Conservation (phyloP, 2,797 vertebrate genomes). For the Chiroxiphia lanceolata region DNA sequence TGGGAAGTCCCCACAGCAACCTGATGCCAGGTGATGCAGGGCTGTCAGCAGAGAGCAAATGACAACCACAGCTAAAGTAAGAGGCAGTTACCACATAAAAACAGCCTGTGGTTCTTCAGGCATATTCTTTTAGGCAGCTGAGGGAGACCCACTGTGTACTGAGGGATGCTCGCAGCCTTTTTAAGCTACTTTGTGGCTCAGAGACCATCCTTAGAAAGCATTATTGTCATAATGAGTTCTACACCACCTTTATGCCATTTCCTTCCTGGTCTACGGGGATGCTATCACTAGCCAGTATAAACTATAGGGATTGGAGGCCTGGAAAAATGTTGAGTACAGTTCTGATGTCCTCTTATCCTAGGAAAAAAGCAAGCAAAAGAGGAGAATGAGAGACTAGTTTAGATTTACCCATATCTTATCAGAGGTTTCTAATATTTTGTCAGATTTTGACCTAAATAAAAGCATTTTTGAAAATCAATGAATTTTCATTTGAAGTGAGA, state of each 20-base stretch:
- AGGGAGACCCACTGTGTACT: background rate
- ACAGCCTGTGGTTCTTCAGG: rapidly evolving
- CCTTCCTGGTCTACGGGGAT: background rate
- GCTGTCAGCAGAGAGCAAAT: background rate
- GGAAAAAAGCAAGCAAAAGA: background rate
- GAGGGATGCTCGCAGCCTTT: background rate
- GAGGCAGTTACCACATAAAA: background rate
- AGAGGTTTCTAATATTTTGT: background rate
- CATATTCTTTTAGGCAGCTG: background rate
- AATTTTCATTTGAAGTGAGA: background rate
- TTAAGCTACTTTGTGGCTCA: background rate
- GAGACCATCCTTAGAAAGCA: background rate
- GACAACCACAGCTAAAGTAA: background rate
- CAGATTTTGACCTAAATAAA: background rate
- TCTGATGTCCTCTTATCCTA: background rate
- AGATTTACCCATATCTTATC: background rate
- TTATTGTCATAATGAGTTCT: background rate
- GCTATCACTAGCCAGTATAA: background rate
- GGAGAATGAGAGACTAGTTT: background rate
- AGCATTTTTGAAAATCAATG: background rate
- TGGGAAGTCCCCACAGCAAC: background rate
- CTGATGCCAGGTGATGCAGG: background rate
- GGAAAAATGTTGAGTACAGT: background rate
- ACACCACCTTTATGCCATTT: background rate
- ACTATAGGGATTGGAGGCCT: background rate